Evolutionary conservation across 1,140 invertebrate genomes (phyloP), one percentile per base, ranked within the genome.

Genomic region (Sinonovacula constricta): DNA sequence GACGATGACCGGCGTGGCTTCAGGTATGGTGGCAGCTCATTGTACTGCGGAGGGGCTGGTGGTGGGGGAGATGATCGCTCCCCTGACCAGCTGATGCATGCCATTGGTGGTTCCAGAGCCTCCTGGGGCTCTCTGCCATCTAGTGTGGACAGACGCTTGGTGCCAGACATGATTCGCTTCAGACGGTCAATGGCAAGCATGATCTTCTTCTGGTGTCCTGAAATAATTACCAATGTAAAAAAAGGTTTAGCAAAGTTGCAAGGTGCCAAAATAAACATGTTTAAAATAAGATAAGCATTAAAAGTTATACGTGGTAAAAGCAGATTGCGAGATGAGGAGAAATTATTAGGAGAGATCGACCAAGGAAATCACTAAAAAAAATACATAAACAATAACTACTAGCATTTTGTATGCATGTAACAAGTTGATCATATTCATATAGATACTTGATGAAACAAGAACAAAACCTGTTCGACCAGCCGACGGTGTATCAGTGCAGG

Each of bases 181-280:
- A 99, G 94, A 91, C 97, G 93, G 90, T 99, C 99, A 83, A 99
- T 98, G 67, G 98, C 98, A 82, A 99, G 92, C 83, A 98, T 94
- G 81, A 99, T 95, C 92, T 99, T 98, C 93, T 99, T 99, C 91
- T 99, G 98, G 91, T 99, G 98, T 30, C 98, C 98, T 87, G 97
- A 91, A 86, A 95, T 94, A 33, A 97, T n/a, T n/a, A n/a, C n/a
- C 22, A 18, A 26, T 30, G n/a, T 22, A 30, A 18, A 26, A 60
- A 18, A 30, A 60, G n/a, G 22, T 24, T 60, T 60, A 30, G 28
- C 30, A 18, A 60, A 60, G 2, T 24, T 2, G n/a, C 2, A 63
- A 36, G 39, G 1, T 26, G 28, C n/a, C n/a, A n/a, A n/a, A n/a
- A n/a, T n/a, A n/a, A n/a, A n/a, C n/a, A n/a, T n/a, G 10, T 15